phyloP scores from a whole-genome alignment of 2,888 invertebrate species.

The Zygaena filipendulae region DNA sequence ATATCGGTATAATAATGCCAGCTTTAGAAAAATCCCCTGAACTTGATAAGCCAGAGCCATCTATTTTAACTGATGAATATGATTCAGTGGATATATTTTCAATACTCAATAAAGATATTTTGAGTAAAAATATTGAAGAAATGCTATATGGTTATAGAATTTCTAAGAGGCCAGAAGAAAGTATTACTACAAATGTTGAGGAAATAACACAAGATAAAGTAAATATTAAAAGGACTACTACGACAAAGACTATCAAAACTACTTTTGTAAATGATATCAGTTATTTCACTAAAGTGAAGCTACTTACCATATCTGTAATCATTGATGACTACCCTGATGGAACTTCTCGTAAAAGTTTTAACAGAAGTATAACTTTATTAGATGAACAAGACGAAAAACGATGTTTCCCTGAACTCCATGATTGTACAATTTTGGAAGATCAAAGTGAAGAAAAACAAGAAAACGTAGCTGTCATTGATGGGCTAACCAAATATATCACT shows the following conservation, averaged over 20 bases:
- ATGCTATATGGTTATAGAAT: conserved; percentile 13
- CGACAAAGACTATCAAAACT: conserved; percentile 20
- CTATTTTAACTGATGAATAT: too few relatives aligned
- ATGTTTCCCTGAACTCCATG: conserved; percentile 12
- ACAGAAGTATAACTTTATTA: conserved; percentile 16
- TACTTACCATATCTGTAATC: conserved; percentile 17
- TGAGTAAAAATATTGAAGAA: conserved; percentile 14
- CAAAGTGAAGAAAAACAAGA: conserved; percentile 8
- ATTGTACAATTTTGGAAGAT: conserved; percentile 15
- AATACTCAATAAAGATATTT: too few relatives aligned
- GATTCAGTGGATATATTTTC: too few relatives aligned
- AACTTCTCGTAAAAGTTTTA: conserved; percentile 11
- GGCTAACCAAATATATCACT: conserved; percentile 7
- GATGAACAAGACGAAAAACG: conserved; percentile 16
- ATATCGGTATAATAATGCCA: too few relatives aligned
- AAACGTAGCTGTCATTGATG: conserved; percentile 8
- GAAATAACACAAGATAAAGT: conserved; percentile 13
- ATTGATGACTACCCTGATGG: conserved; percentile 19
- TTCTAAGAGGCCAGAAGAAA: conserved; percentile 19
- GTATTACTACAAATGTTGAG: conserved; percentile 16
- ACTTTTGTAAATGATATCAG: conserved; percentile 17
- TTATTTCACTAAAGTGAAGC: conserved; percentile 18
- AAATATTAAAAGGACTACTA: conserved; percentile 15
- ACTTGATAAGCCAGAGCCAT: too few relatives aligned
- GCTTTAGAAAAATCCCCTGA: too few relatives aligned